Evolutionary conservation across 2,797 vertebrate genomes (phyloP).

Genomic region (Sebastes taczanowskii): DNA sequence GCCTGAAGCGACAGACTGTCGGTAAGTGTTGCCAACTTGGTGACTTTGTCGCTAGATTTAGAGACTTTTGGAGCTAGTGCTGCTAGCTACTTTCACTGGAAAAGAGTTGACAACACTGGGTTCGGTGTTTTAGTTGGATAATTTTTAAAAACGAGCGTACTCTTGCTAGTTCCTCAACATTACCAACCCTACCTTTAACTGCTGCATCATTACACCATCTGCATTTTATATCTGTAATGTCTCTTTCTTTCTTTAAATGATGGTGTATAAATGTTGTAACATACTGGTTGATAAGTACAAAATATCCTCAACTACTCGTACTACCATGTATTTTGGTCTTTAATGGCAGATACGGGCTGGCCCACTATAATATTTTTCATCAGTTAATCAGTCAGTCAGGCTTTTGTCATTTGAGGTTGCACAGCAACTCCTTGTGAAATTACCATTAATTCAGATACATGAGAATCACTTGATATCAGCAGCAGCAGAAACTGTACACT

Average conservation of each 20-base stretch:
- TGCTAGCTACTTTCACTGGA: no score
- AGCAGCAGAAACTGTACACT: conserved; percentile 13
- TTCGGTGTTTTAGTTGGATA: no score
- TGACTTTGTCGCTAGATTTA: no score
- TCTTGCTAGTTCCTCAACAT: no score
- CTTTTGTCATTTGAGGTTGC: not conserved
- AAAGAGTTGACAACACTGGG: no score
- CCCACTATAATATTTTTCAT: not conserved
- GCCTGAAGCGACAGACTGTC: no score
- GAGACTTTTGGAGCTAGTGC: no score
- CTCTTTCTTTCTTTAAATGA: not conserved
- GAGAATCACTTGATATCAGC: conserved; percentile 2
- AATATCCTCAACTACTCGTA: not conserved
- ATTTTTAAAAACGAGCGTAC: no score
- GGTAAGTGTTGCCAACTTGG: no score
- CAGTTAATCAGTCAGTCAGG: not conserved
- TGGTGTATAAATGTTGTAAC: not conserved
- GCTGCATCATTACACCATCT: not conserved
- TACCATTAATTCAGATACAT: not conserved
- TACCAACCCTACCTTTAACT: not conserved
- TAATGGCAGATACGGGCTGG: not conserved
- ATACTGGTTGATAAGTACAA: not conserved
- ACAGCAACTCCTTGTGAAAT: not conserved
- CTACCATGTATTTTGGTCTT: not conserved
- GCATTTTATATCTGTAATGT: not conserved